phyloP scores from a whole-genome alignment of 2,113 vertebrate species.

The Pseudorasbora parva region DNA sequence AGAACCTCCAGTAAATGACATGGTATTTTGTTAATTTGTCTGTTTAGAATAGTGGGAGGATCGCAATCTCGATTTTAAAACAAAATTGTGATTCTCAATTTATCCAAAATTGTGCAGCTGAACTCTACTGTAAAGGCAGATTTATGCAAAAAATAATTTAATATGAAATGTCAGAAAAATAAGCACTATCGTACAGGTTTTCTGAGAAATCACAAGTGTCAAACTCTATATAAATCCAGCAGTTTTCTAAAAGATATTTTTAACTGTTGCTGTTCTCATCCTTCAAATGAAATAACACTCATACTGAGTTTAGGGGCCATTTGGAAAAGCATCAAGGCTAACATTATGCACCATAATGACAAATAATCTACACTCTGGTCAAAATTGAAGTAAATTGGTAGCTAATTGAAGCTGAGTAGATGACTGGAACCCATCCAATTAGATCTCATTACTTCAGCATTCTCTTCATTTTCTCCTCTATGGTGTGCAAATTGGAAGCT shows the following conservation, averaged over 20 bases:
- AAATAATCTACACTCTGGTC: constrained; percentile 37
- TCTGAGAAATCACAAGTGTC: neutral
- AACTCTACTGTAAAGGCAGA: no score
- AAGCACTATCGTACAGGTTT: neutral
- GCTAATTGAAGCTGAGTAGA: constrained; percentile 57
- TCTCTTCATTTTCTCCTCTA: constrained; percentile 45
- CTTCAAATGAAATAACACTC: constrained; percentile 34
- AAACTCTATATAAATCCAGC: neutral
- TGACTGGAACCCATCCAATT: constrained; percentile 52
- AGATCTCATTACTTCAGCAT: constrained; percentile 44
- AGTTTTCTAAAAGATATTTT: neutral
- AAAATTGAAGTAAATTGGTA: constrained; percentile 58
- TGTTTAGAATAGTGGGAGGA: no score
- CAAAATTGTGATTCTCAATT: no score
- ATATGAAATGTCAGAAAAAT: neutral
- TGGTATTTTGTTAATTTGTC: no score
- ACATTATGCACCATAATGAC: constrained; percentile 37
- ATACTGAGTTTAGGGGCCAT: constrained; percentile 44
- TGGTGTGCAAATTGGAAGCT: constrained; percentile 50
- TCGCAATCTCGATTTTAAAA: no score
- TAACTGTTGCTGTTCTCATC: neutral
- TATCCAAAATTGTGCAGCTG: no score
- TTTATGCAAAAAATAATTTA: no score
- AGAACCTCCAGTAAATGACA: no score
- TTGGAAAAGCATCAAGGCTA: constrained; percentile 45